These are phyloP conservation scores for Leptinotarsa haldemani DNA, from an alignment of 2,888 invertebrate genomes.

Conservation along the genomic window DNA sequence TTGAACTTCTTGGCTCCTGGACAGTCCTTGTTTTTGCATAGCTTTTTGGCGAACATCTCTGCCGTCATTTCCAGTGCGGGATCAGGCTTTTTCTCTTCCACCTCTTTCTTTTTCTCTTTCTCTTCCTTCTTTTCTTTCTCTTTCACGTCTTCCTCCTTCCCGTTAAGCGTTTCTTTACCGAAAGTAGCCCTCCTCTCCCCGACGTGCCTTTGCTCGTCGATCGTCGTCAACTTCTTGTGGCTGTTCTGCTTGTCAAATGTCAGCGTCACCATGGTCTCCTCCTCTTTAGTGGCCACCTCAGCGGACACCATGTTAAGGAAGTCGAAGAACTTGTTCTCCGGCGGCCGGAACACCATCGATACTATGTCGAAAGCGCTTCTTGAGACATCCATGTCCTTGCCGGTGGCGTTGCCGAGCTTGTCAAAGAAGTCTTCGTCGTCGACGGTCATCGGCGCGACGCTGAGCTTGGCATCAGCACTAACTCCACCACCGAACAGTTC, in stretches of 20 bases:
- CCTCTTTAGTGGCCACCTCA: slow-evolving; percentile 34
- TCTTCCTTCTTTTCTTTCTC: neutral
- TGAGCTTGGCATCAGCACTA: slow-evolving; percentile 17
- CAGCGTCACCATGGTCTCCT: slow-evolving; percentile 31
- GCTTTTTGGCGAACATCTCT: slow-evolving; percentile 53
- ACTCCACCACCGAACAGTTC: slow-evolving; percentile 46
- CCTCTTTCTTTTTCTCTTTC: too few species aligned
- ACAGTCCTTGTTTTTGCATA: slow-evolving; percentile 61
- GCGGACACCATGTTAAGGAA: slow-evolving; percentile 45
- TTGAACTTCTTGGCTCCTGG: slow-evolving; percentile 62
- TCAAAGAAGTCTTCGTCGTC: slow-evolving; percentile 13
- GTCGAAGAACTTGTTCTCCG: slow-evolving; percentile 55
- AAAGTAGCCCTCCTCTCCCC: neutral
- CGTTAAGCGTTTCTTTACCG: too few species aligned
- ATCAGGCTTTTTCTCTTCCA: slow-evolving; percentile 23
- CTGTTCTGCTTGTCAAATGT: slow-evolving; percentile 10
- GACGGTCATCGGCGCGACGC: slow-evolving; percentile 23
- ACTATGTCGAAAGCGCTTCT: slow-evolving; percentile 47
- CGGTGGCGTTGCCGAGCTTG: neutral
- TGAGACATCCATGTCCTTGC: neutral
- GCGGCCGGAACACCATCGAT: slow-evolving; percentile 54
- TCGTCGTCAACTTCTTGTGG: neutral
- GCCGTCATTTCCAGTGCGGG: slow-evolving; percentile 49
- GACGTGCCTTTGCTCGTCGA: neutral
- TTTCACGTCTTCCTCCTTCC: neutral